A percentile compares a stretch with the other conserved stretches of the same genome.
These are phyloP conservation scores for Synaphobranchus kaupii DNA, from an alignment of 2,797 vertebrate species.

Conservation along the genomic window DNA sequence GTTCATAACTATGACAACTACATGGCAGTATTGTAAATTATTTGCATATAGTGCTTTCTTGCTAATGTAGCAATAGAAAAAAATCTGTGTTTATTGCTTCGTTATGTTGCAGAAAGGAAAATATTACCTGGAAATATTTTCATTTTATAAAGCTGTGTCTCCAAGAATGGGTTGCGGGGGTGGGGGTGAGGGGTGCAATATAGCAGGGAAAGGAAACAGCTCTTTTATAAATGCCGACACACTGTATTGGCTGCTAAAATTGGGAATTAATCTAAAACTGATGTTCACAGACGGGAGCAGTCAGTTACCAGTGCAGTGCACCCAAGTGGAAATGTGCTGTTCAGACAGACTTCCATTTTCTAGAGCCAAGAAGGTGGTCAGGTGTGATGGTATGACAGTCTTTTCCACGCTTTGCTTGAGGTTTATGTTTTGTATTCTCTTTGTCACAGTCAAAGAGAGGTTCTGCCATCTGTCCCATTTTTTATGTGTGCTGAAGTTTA, in stretches of 20 bases:
- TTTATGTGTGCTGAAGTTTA: constrained; percentile 11
- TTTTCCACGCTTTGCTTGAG: constrained; percentile 44
- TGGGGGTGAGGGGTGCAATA: constrained; percentile 38
- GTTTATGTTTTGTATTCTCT: constrained; percentile 56
- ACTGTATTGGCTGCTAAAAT: constrained; percentile 42
- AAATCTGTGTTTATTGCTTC: no score
- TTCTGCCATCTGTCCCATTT: constrained; percentile 46
- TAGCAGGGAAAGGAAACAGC: constrained; percentile 46
- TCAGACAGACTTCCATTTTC: constrained; percentile 66
- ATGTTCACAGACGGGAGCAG: constrained; percentile 65
- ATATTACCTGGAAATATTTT: constrained; percentile 15
- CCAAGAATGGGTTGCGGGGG: constrained; percentile 26
- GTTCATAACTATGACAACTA: constrained; percentile 15
- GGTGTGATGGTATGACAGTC: background rate
- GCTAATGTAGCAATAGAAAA: no score
- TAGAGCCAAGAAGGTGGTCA: constrained; percentile 54
- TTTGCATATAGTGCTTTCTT: constrained; percentile 12
- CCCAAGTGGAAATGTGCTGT: constrained; percentile 52
- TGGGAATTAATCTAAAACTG: constrained; percentile 62
- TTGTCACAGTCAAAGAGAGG: constrained; percentile 35
- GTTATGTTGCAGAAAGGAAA: constrained; percentile 7
- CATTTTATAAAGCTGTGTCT: constrained; percentile 50
- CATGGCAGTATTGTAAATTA: constrained; percentile 5
- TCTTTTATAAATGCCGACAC: constrained; percentile 64
- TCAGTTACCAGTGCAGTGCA: constrained; percentile 51